A percentile compares a stretch with the other conserved stretches of the same genome.
phyloP scores from a whole-genome alignment of 2,888 invertebrate genomes.

The Stenchaetothrips biformis region DNA sequence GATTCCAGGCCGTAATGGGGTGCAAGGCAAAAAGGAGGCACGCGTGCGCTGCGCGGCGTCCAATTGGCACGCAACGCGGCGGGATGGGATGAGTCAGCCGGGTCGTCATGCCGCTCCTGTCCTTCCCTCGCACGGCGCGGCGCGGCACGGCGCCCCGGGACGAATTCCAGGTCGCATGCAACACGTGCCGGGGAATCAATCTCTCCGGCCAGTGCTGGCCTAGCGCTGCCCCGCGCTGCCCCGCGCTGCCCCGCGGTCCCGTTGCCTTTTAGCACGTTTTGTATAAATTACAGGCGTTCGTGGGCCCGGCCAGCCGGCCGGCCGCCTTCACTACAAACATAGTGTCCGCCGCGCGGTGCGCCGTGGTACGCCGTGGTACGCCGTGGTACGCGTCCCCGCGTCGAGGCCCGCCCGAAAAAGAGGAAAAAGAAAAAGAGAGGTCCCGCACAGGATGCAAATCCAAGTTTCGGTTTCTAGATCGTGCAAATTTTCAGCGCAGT shows the following conservation, averaged over 20 bases:
- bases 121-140: no score
- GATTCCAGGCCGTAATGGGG: no score
- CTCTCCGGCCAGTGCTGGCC: no score
- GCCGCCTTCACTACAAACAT: not conserved
- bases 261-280: constrained; percentile 1
- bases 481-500: no score
- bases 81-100: no score
- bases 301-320: not conserved
- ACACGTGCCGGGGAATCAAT: not conserved
- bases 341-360: not conserved
- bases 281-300: not conserved
- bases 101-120: no score
- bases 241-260: not conserved
- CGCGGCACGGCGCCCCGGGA: no score
- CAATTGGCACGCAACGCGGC: no score
- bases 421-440: not conserved
- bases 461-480: no score
- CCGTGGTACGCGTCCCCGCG: not conserved
- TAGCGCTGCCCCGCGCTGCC: not conserved
- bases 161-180: not conserved
- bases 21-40: no score
- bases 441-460: no score
- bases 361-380: not conserved
- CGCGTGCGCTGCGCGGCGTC: no score
- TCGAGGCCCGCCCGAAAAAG: not conserved